Evolutionary conservation across 2,113 vertebrate species (phyloP).

Genomic region (Malurus cyaneus): DNA sequence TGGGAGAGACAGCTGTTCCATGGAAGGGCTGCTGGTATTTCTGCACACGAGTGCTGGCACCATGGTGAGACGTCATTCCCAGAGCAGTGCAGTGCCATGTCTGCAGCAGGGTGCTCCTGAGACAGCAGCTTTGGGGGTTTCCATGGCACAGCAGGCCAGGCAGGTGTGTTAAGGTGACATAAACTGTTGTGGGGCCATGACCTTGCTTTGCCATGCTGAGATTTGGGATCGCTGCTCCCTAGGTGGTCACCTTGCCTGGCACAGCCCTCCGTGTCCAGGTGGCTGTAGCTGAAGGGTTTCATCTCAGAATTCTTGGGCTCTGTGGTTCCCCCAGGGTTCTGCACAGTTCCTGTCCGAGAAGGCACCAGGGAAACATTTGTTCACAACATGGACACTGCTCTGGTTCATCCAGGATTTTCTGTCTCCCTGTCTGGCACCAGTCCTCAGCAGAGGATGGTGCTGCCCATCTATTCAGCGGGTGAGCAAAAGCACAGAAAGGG

Average conservation of each 20-base stretch:
- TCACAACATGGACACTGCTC: not conserved
- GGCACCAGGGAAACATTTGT: not conserved
- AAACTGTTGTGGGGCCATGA: not conserved
- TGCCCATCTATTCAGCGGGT: not conserved
- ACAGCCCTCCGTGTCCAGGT: not conserved
- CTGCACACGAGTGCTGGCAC: not conserved
- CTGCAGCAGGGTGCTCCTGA: not conserved
- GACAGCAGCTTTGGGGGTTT: not conserved
- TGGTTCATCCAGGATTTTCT: not conserved
- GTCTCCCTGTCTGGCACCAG: not conserved
- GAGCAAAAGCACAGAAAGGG: not conserved
- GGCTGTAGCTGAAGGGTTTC: not conserved
- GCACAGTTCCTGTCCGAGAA: not conserved
- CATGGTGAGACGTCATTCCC: not conserved
- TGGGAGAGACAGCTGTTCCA: accelerated
- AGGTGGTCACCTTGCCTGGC: not conserved
- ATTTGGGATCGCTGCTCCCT: not conserved
- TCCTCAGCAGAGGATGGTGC: not conserved
- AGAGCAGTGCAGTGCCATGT: not conserved
- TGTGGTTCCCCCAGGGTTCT: not conserved
- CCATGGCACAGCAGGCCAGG: not conserved
- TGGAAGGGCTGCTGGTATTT: not conserved
- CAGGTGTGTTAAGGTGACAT: not conserved
- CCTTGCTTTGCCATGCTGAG: not conserved
- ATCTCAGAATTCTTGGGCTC: not conserved